Evolutionary conservation across 2,888 invertebrate genomes (phyloP), one percentile per base, ranked within the genome.

Genomic region (Halictus ligatus): DNA sequence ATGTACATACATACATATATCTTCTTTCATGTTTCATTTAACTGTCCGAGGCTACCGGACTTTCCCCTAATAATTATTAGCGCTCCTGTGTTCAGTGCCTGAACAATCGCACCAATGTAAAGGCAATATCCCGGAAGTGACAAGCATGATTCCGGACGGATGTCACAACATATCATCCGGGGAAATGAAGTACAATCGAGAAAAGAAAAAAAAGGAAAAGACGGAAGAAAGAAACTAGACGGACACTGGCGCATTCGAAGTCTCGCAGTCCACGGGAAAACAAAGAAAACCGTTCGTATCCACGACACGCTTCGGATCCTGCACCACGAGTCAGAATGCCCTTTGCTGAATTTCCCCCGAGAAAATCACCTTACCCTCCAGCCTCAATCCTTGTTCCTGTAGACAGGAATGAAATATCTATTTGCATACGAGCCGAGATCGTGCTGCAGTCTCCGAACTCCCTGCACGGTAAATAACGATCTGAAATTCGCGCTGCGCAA

Each of bases 381-480:
- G 82, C 89, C 84, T 83, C 85, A 78, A 88, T 89, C 85, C 87
- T 87, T 83, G 89, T 88, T 90, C 88, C 83, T 74, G 90, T 84
- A 87, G 91, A 90, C 89, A 89, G 83, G 85, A 91, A 89, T 90
- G 90, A 90, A 90, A 90, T 90, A 90, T 90, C 90, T 90, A 90
- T 90, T 90, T 90, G 90, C 90, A 90, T 90, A 90, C 89, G 90
- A 85, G 89, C 78, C 81, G 60, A 73, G 83, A 84, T 81, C 84
- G 78, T 81, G 71, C 86, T 50, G 76, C 81, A 80, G 81, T 78
- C 85, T 86, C 78, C 84, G 75, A 83, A 89, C 89, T 86, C 89
- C 64, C 75, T 40, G 75, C 67, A 83, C 80, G 74, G 89, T 87
- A 89, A 89, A 88, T 89, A 89, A 88, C 86, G 80, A 89, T 89